A percentile compares a stretch with the other conserved stretches of the same genome.
These are phyloP conservation scores for Platygyra sinensis DNA, from an alignment of 64 coral and sea anemone species.

Conservation along the genomic window DNA sequence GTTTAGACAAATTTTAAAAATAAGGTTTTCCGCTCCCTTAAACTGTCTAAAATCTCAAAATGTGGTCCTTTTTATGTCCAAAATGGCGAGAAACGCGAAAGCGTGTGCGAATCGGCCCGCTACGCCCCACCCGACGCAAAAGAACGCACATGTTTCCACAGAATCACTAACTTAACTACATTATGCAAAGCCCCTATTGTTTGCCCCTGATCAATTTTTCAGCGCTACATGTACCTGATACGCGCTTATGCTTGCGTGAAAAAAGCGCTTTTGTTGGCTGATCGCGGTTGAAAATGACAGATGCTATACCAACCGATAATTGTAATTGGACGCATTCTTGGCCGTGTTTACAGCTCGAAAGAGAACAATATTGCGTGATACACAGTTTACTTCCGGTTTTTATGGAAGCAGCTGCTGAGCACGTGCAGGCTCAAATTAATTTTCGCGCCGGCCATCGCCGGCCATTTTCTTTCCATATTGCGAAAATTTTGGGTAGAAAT, in stretches of 20 bases:
- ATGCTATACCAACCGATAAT: constrained; percentile 83
- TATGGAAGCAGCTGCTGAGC: neutral
- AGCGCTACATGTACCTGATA: constrained; percentile 88
- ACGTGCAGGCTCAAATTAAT: neutral
- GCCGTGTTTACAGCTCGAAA: constrained; percentile 39
- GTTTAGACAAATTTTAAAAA: constrained; percentile 74
- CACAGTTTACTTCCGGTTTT: constrained; percentile 43
- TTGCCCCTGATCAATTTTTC: constrained; percentile 90
- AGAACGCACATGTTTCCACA: constrained; percentile 97
- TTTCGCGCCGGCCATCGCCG: too few relatives aligned
- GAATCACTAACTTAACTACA: constrained; percentile 89
- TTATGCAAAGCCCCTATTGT: constrained; percentile 99
- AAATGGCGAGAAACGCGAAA: constrained; percentile 97
- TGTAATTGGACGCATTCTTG: constrained; percentile 75
- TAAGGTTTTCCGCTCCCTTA: constrained; percentile 63
- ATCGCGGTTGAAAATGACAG: constrained; percentile 95
- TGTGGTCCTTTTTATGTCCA: constrained; percentile 89
- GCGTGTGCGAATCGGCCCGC: constrained; percentile 64
- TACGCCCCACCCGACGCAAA: constrained; percentile 83
- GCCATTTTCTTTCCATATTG: too few relatives aligned
- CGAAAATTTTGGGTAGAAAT: too few relatives aligned
- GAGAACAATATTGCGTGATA: constrained; percentile 43
- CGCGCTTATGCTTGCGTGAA: constrained; percentile 87
- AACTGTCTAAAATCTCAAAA: constrained; percentile 70
- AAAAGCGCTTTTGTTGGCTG: constrained; percentile 94